Base-by-base conservation (phyloP, 2,888 invertebrate genomes). In the Dicyrtoma fusca region DNA sequence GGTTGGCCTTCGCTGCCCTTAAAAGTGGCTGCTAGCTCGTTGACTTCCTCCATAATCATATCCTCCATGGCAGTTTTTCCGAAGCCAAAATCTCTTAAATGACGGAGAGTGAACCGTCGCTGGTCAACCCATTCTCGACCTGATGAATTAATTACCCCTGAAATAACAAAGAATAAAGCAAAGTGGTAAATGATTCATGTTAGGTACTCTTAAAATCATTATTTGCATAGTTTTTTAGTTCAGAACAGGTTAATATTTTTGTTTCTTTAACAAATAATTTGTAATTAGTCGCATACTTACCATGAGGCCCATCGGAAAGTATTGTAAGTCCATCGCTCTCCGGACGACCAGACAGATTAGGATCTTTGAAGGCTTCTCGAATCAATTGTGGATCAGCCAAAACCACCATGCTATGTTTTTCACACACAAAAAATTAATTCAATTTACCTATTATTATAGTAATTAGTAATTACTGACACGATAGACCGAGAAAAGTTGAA, bases 21-120 rank as follows among this genome's bases (percentile, higher is more conserved):
- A 10, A 51, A 2, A 17, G 1, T 19, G 17, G 17, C 51, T 10
- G 21, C 1, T 4, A 51, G 21, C 3, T 55, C 42, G 4, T 42
- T 23, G 13, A 76, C 75, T 69, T 77, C 64, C 19, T 77, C 76
- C 25, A 68, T 62, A 53, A 78, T 78, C 57, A 74, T 68, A 2
- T 72, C 73, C 45, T 78, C 74, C 78, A 78, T 78, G 14, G 74
- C 72, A 17, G 70, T 23, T 45, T 75, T 78, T 3, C 78, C 78
- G 49, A 78, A 74, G 2, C 78, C 78, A 59, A 75, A 72, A 45
- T 78, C 75, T 11, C 73, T 23, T 11, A 78, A 66, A 45, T 70
- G 73, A 45, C 75, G 73, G 14, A 76, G 34, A 1, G 72, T 71
- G 26, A 75, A 76, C n/a, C 75, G 14, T 2, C 75, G 71, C 65